Evolutionary conservation across 1,140 invertebrate species (phyloP), one percentile per base, ranked within the genome.

Genomic region (Penaeus japonicus): DNA sequence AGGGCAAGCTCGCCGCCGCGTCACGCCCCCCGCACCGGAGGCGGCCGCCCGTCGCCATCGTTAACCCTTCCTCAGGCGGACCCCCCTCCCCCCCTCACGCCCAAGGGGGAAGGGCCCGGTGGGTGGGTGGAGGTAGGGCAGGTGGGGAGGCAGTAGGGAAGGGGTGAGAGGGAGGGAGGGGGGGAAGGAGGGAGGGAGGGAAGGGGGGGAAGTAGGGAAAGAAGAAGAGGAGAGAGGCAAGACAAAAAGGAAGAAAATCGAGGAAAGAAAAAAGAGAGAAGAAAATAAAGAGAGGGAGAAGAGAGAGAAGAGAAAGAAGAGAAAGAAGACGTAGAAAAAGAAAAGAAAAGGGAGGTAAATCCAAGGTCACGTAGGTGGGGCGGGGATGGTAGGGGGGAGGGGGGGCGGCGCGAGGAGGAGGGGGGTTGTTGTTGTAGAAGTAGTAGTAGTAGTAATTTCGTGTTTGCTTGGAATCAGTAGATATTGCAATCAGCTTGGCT

Each of bases 41-140:
- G 27, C 86, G 86, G n/a, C 86, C 86, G 53, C 86, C 86, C 70
- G 86, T n/a, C 70, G 86, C 86, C 86, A 88, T 88, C 53, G 39
- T 70, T 47, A 47, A 5, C 39, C 39, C 39, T 10, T 12, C 39
- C 39, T 10, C 39, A 47, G 39, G 12, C 39, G 39, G 39, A 54
- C 35, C 39, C 53, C 53, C 53, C 17, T 70, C 83, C 30, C 65
- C 22, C 53, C 77, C 32, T 18, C n/a, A 62, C 54, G 55, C 59
- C 59, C 70, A 32, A 12, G 53, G 84, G 84, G 27, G 79, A 27
- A 54, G 30, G 73, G 70, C 65, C 24, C 17, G 18, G 65, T 73
- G n/a, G 80, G 73, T 27, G 73, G 47, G 24, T 39, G 22, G 22
- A n/a, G 24, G 57, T 32, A 35, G 27, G 22, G 18, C 62, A 65